Evolutionary conservation across 2,113 vertebrate genomes (phyloP), one percentile per base, ranked within the genome.

Genomic region (Dromaius novaehollandiae): DNA sequence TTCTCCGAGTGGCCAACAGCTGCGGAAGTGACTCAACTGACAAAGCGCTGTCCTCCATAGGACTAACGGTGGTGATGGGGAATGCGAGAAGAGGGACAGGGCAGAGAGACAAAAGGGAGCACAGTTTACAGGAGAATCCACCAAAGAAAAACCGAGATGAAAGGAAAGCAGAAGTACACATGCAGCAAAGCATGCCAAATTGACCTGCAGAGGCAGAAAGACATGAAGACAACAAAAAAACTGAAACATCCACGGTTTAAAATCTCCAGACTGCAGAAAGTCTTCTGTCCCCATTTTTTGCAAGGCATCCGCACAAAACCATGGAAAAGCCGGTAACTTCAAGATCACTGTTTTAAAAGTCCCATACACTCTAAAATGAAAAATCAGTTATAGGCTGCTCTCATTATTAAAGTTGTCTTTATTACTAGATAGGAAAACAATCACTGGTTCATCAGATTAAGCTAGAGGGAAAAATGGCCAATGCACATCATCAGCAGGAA

Each of bases 181-280:
- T 13, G 13, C 42, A 48, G 75, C 40, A 60, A 38, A 16, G 20
- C 4, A 2, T 10, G 34, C 44, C n/a, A n/a, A 17, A 3, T 1
- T 4, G 66, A 56, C 20, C 28, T 7, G 56, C 56, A 82, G 28
- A 44, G 38, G 53, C 53, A 16, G 40, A 11, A 46, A 32, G n/a
- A n/a, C 26, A 13, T 0, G 18, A 38, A 30, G 28, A 20, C 61
- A 32, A 32, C 32, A n/a, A 32, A 60, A 44, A n/a, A 28, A 38
- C 34, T 1, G 4, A 11, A 48, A 30, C 1, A 12, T 2, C 30
- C 0, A 0, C 1, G 11, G 32, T 22, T 38, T 11, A 46, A 14
- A n/a, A 55, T 2, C 61, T 9, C 5, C 36, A 48, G 68, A 24
- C 15, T 48, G 58, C 42, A 32, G 7, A 8, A n/a, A 63, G 61